A percentile compares a stretch with the other conserved stretches of the same genome.
These are phyloP conservation scores for Sanderia malayensis DNA, from an alignment of 30 jellyfish, hydroid and myxozoan species.

Conservation along the genomic window DNA sequence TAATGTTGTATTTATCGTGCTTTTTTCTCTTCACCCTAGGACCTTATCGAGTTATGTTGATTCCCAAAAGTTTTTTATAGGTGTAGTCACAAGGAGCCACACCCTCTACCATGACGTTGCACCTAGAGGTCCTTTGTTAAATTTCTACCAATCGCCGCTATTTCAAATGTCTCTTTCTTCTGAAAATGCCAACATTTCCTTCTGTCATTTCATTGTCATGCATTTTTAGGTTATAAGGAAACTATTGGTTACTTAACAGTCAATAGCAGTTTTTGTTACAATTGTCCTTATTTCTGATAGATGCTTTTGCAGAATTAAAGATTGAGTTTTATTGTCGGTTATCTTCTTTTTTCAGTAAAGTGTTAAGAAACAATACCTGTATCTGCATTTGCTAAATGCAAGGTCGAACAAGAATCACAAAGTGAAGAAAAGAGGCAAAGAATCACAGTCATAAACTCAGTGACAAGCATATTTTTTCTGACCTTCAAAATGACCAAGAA, in stretches of 20 bases:
- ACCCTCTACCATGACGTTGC: slow-evolving; percentile 2
- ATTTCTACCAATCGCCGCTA: neutral
- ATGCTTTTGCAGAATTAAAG: slow-evolving; percentile 1
- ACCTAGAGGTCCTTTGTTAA: neutral
- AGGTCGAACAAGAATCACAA: too few relatives aligned
- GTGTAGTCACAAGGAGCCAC: slow-evolving; percentile 2
- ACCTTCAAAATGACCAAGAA: too few relatives aligned
- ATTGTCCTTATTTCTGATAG: neutral
- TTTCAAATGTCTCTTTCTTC: neutral
- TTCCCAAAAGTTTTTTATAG: neutral
- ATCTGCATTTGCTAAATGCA: too few relatives aligned
- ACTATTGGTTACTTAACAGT: slow-evolving; percentile 1
- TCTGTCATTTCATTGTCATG: neutral
- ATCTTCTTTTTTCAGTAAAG: slow-evolving; percentile 1
- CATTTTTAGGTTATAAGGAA: neutral
- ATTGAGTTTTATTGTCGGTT: neutral
- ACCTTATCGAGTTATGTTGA: neutral
- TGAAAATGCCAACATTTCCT: neutral
- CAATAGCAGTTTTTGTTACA: neutral
- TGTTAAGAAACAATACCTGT: neutral
- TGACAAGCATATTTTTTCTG: too few relatives aligned
- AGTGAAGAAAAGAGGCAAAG: too few relatives aligned
- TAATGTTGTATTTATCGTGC: neutral
- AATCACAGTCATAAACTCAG: too few relatives aligned
- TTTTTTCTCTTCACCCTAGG: slow-evolving; percentile 3